Conservation (phyloP, 2,888 invertebrate species). For the Pyrgus malvae region DNA sequence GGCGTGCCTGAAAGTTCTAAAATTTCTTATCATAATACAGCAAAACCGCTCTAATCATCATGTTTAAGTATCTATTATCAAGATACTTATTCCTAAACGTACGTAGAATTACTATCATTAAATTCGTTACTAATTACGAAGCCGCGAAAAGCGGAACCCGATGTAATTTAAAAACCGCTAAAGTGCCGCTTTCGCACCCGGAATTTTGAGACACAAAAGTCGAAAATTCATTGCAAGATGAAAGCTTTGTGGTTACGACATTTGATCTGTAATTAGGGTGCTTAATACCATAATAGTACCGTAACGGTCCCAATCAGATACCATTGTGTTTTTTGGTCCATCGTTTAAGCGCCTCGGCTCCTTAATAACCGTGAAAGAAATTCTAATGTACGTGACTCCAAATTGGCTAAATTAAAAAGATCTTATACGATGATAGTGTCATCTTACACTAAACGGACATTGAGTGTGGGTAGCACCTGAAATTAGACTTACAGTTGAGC, state of each 20-base stretch:
- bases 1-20: too few relatives aligned
- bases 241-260: constrained; percentile 71
- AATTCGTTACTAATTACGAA: constrained; percentile 23
- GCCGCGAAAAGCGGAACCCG: constrained; percentile 48
- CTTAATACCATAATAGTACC: constrained; percentile 67
- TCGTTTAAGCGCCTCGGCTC: constrained; percentile 48
- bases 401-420: constrained; percentile 44
- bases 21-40: too few relatives aligned
- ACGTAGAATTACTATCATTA: constrained; percentile 17
- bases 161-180: constrained; percentile 66
- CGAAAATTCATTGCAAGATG: constrained; percentile 61
- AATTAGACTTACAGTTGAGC: constrained; percentile 9
- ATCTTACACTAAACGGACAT: constrained; percentile 11
- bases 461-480: constrained; percentile 1
- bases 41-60: background rate
- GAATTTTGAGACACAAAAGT: constrained; percentile 70
- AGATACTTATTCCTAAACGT: background rate
- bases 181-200: constrained; percentile 54
- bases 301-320: constrained; percentile 71
- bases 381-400: constrained; percentile 49
- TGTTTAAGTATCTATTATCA: background rate
- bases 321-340: constrained; percentile 60
- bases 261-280: constrained; percentile 77
- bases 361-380: constrained; percentile 54
- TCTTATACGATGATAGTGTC: constrained; percentile 40